These are phyloP conservation scores for Nomada ruficornis DNA, from an alignment of 2,888 invertebrate species.

Conservation along the genomic window DNA sequence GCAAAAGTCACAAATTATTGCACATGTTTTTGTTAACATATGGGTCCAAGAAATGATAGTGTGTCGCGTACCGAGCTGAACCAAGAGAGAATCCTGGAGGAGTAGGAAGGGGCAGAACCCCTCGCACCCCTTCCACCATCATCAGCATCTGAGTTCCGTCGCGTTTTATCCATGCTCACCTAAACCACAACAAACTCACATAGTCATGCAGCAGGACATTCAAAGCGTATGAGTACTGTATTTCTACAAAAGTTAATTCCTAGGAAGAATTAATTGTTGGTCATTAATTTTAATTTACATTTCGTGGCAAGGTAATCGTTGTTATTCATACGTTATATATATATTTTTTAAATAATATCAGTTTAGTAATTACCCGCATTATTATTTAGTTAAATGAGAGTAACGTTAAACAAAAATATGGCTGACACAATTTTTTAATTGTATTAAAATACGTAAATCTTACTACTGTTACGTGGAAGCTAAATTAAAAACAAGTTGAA, in stretches of 20 bases:
- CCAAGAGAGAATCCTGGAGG: conserved; percentile 83
- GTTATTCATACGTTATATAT: conserved; percentile 7
- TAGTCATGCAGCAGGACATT: conserved; percentile 70
- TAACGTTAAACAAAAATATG: conserved; percentile 13
- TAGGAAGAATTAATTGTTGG: conserved; percentile 14
- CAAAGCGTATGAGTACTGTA: conserved; percentile 46
- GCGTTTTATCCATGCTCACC: conserved; percentile 83
- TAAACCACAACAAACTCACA: conserved; percentile 83
- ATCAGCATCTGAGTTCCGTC: conserved; percentile 82
- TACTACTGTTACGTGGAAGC: conserved; percentile 36
- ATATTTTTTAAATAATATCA: neutral
- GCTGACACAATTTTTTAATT: conserved; percentile 6
- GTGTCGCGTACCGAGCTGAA: conserved; percentile 84
- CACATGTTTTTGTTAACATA: conserved; percentile 74
- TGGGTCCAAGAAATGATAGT: conserved; percentile 83
- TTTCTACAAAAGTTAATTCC: conserved; percentile 24
- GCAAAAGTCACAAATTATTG: conserved; percentile 57
- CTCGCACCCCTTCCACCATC: conserved; percentile 80
- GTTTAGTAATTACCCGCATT: conserved; percentile 1
- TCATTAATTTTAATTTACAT: conserved; percentile 5
- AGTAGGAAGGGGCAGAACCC: conserved; percentile 82
- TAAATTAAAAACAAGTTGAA: conserved; percentile 9
- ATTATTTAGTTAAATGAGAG: conserved; percentile 13
- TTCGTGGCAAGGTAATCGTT: neutral
- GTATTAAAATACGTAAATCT: conserved; percentile 26